A percentile compares a stretch with the other conserved stretches of the same genome.
These are phyloP conservation scores for Phyllotreta cruciferae DNA, from an alignment of 2,888 invertebrate genomes.

Conservation along the genomic window DNA sequence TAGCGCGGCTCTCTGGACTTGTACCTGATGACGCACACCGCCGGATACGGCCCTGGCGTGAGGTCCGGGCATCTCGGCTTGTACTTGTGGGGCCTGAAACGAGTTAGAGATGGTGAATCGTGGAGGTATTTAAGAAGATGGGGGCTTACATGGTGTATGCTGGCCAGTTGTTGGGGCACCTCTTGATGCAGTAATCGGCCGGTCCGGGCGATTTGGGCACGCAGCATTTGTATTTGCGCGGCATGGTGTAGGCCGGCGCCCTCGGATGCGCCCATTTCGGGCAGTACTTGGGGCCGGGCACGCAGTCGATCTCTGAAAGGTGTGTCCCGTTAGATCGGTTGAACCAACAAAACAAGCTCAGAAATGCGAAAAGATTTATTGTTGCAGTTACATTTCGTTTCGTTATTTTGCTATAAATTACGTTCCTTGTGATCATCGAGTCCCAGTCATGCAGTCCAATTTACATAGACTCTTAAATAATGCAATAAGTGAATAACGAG, in stretches of 20 bases:
- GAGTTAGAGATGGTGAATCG: not conserved
- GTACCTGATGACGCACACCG: constrained; percentile 33
- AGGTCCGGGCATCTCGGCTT: constrained; percentile 1
- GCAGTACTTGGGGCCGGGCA: constrained; percentile 52
- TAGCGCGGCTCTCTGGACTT: constrained; percentile 52
- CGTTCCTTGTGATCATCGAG: no score
- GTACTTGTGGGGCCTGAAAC: constrained; percentile 5
- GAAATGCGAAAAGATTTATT: not conserved
- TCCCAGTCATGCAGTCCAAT: not conserved
- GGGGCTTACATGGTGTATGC: constrained; percentile 9
- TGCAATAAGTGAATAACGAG: not conserved
- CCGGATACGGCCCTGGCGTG: constrained; percentile 7
- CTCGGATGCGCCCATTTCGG: constrained; percentile 41
- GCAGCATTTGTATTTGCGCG: not conserved
- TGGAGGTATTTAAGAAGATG: not conserved
- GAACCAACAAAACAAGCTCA: not conserved
- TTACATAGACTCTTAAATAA: constrained; percentile 3
- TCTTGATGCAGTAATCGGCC: constrained; percentile 3
- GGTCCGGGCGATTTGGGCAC: constrained; percentile 1
- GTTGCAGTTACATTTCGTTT: no score
- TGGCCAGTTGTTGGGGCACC: not conserved
- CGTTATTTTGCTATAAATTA: no score
- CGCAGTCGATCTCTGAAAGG: constrained; percentile 7
- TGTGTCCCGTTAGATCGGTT: not conserved
- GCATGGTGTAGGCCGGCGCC: constrained; percentile 46